Evolutionary conservation across 2,113 vertebrate genomes (phyloP).

Genomic region (rat (Rattus norvegicus)): DNA sequence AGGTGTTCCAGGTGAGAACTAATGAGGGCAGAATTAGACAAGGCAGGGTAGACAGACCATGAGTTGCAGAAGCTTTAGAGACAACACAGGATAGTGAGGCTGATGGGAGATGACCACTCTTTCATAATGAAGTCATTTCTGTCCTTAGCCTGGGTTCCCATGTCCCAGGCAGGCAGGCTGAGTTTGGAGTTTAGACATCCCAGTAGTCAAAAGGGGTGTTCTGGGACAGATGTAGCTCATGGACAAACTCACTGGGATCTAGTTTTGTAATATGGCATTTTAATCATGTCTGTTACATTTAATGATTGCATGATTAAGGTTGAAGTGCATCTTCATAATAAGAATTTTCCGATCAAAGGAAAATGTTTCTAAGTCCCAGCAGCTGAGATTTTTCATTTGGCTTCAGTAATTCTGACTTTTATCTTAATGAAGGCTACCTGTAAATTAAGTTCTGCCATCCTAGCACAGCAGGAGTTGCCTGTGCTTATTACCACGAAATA

Average conservation of each 20-base stretch:
- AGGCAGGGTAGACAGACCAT: not conserved
- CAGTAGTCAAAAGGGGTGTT: slow-evolving; percentile 6
- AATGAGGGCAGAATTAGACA: not conserved
- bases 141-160: slow-evolving; percentile 8
- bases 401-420: slow-evolving; percentile 81
- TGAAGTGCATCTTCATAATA: slow-evolving; percentile 79
- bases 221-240: slow-evolving; percentile 22
- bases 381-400: slow-evolving; percentile 82
- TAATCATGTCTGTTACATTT: slow-evolving; percentile 72
- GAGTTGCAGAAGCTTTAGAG: not conserved
- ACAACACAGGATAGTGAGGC: not conserved
- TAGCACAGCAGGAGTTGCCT: slow-evolving; percentile 82
- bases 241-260: slow-evolving; percentile 23
- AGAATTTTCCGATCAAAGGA: slow-evolving; percentile 84
- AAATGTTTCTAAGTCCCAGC: slow-evolving; percentile 82
- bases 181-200: slow-evolving; percentile 14
- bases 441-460: slow-evolving; percentile 85
- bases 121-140: not conserved
- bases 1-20: not conserved
- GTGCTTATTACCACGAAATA: slow-evolving; percentile 80
- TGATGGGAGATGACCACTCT: not conserved
- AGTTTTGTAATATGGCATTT: slow-evolving; percentile 56
- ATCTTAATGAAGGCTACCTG: slow-evolving; percentile 85
- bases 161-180: not conserved
- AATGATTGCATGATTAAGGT: slow-evolving; percentile 67